Evolutionary conservation across 2,113 vertebrate species (phyloP).

Genomic region (Heteronetta atricapilla): DNA sequence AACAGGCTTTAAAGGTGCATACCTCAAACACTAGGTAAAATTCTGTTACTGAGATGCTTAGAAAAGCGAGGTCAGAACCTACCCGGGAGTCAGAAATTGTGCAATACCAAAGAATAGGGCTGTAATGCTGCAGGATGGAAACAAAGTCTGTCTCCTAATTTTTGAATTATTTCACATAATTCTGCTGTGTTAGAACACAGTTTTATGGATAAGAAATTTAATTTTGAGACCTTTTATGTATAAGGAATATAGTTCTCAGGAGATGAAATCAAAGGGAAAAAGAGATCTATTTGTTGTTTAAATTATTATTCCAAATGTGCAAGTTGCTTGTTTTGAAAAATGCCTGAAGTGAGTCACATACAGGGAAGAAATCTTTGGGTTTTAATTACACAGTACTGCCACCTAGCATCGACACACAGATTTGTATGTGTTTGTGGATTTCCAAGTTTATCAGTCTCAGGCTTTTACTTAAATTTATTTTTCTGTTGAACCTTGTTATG

Average conservation of each 20-base stretch:
- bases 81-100: background rate
- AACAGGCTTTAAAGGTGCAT: background rate
- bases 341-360: background rate
- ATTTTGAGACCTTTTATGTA: background rate
- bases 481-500: background rate
- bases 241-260: slow-evolving; percentile 9
- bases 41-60: background rate
- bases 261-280: slow-evolving; percentile 23
- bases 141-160: background rate
- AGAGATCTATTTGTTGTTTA: slow-evolving; percentile 30
- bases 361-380: background rate
- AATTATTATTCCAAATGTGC: slow-evolving; percentile 30
- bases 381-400: slow-evolving; percentile 79
- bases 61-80: background rate
- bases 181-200: background rate
- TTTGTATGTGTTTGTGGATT: background rate
- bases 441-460: background rate
- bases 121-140: background rate
- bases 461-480: background rate
- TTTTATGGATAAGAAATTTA: background rate
- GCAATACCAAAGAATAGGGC: background rate
- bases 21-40: background rate
- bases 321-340: slow-evolving; percentile 14
- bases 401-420: slow-evolving; percentile 73
- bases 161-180: background rate